Evolutionary conservation across 2,888 invertebrate species (phyloP).

Genomic region (Callimorpha dominula): DNA sequence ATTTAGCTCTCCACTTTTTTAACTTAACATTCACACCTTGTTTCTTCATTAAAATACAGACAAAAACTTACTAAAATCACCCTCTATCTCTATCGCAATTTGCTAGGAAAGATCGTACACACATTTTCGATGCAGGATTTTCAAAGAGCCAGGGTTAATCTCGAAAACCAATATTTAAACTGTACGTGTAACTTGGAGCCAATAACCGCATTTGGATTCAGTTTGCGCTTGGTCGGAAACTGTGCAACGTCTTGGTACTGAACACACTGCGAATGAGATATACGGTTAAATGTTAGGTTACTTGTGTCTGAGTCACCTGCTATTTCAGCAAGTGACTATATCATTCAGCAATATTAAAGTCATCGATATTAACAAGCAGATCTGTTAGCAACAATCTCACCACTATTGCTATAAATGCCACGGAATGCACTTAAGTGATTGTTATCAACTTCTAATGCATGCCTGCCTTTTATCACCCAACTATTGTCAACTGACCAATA

Average conservation of each 20-base stretch:
- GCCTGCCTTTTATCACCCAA: too few species aligned
- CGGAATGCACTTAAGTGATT: too few species aligned
- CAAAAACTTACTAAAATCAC: neutral
- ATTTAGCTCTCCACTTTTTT: too few species aligned
- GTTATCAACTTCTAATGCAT: too few species aligned
- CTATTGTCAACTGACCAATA: too few species aligned
- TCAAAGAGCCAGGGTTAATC: constrained; percentile 30
- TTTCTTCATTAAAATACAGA: too few species aligned
- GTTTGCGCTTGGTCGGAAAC: constrained; percentile 32
- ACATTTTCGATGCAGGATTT: neutral
- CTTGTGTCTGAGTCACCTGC: neutral
- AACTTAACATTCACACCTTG: too few species aligned
- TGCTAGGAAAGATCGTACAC: neutral
- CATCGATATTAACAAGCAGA: neutral
- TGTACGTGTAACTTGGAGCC: constrained; percentile 31
- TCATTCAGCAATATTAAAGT: neutral
- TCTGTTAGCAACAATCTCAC: too few species aligned
- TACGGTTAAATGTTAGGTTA: neutral
- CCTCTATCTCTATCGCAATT: neutral
- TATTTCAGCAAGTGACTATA: too few species aligned
- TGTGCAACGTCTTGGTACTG: neutral
- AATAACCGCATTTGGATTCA: constrained; percentile 40
- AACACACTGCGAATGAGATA: neutral
- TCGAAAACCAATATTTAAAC: constrained; percentile 47
- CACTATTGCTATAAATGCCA: too few species aligned